These are phyloP conservation scores for Coronaproctus castanopsis DNA, from an alignment of 2,888 invertebrate genomes.

Conservation along the genomic window DNA sequence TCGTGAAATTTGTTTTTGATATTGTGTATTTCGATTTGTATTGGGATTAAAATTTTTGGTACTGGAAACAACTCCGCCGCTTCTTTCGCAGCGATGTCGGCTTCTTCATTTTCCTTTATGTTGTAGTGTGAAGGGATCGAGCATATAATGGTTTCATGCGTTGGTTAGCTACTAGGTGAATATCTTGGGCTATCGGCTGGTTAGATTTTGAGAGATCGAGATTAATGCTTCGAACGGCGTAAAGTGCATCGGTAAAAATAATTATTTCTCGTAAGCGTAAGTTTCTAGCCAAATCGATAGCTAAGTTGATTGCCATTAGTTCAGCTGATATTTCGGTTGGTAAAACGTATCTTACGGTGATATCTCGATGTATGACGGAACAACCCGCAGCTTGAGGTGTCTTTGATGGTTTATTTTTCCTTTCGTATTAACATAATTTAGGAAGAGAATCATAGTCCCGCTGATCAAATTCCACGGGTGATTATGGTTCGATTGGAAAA, in stretches of 20 bases:
- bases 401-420: too few species aligned
- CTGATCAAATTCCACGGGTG: too few species aligned
- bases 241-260: not conserved
- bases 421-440: too few species aligned
- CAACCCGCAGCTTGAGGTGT: too few species aligned
- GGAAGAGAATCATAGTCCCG: too few species aligned
- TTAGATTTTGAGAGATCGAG: not conserved
- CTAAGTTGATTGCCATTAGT: too few species aligned
- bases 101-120: not conserved
- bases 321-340: too few species aligned
- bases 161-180: not conserved
- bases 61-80: not conserved
- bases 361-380: too few species aligned
- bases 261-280: too few species aligned
- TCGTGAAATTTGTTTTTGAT: not conserved
- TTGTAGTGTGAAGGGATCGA: not conserved
- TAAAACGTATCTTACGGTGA: too few species aligned
- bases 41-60: not conserved
- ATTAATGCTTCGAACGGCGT: not conserved
- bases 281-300: too few species aligned
- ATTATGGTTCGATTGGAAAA: too few species aligned
- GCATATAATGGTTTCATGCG: not conserved
- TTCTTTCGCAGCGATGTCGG: not conserved
- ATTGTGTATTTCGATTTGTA: not conserved
- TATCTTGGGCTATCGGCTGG: not conserved